Base-by-base conservation (phyloP, 2,797 vertebrate genomes). In the Rhinichthys osculus region DNA sequence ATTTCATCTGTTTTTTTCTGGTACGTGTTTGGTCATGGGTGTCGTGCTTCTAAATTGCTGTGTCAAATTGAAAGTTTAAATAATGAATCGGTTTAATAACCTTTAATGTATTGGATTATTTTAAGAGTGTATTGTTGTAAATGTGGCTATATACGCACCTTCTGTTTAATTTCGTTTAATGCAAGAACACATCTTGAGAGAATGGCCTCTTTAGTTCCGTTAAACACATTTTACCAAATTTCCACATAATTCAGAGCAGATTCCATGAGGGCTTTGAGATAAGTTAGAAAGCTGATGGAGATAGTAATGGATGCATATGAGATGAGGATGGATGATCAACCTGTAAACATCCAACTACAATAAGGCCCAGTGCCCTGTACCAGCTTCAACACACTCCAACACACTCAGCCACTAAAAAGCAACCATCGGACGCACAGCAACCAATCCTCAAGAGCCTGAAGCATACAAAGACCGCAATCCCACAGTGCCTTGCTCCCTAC, bases 401-500 rank as follows among this genome's bases (percentile, higher is more conserved):
- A 80, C 83, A 87, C 54, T 86, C 76, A 69, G 74, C 42, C 76
- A 77, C 21, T 44, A 67, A 79, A 5, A 77, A 79, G n/a, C 82
- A 88, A 40, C 80, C 82, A 67, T 85, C 83, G 74, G 88, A 81
- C 84, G 70, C 86, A 92, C 89, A 91, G 78, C 73, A 83, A 69
- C 94, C 93, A 78, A 73, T 6, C 90, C 91, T 92, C 90, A 86
- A 82, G 90, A 91, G 87, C 82, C 88, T 92, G 92, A 81, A 87
- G 89, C 89, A 89, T 92, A 92, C 88, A 78, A 83, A 85, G 74
- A 82, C 84, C 50, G 52, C 70, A 74, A 64, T 57, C 66, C 72
- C 92, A 94, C 88, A 92, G 90, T 91, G 91, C 82, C 86, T 86
- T 86, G 84, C 91, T 89, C 94, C 96, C 94, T 96, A 99, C 98